A percentile compares a stretch with the other conserved stretches of the same genome.
These are phyloP conservation scores for Zosterops hypoxanthus DNA, from an alignment of 2,113 vertebrate genomes.

Conservation along the genomic window DNA sequence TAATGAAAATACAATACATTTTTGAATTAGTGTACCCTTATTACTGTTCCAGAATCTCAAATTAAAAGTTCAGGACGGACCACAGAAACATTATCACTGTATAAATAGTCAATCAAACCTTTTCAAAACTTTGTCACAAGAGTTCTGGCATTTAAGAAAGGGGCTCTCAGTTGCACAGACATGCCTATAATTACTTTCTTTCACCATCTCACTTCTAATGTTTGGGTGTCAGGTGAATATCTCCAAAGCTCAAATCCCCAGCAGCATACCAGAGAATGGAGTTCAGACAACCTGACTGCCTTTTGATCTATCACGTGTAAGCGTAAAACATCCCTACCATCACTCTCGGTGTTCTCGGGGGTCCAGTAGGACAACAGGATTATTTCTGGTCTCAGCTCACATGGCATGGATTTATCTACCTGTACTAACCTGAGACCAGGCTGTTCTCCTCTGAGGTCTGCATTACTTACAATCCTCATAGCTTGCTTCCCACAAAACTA, in stretches of 20 bases:
- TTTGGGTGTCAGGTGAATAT: neutral
- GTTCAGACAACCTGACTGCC: neutral
- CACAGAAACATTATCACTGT: neutral
- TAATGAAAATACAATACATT: neutral
- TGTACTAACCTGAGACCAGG: neutral
- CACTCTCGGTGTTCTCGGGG: neutral
- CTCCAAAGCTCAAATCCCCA: neutral
- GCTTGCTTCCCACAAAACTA: slow-evolving; percentile 26
- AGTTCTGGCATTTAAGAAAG: neutral
- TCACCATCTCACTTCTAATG: neutral
- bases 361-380: slow-evolving; percentile 13
- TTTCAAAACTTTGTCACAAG: neutral
- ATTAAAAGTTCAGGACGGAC: neutral
- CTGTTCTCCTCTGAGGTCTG: neutral
- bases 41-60: neutral
- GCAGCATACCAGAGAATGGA: neutral
- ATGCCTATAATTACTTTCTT: neutral
- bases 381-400: slow-evolving; percentile 9
- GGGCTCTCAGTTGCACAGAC: neutral
- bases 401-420: slow-evolving; percentile 22
- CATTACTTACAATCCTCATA: neutral
- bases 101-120: neutral
- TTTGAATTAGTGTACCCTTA: neutral
- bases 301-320: neutral
- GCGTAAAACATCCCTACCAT: neutral